phyloP scores from a whole-genome alignment of 2,888 invertebrate genomes.

The Hoplodrina ambigua region DNA sequence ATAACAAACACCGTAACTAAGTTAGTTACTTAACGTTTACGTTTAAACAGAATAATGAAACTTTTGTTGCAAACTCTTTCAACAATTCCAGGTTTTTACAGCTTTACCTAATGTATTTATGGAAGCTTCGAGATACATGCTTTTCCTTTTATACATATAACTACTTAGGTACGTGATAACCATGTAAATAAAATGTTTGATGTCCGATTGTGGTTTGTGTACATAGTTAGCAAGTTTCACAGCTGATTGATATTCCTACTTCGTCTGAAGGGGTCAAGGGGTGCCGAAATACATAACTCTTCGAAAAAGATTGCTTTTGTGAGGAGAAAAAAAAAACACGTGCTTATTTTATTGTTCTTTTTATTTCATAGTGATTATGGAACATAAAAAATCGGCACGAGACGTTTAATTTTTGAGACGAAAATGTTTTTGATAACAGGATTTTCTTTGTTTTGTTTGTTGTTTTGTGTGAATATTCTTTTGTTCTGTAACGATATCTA shows the following conservation, averaged over 20 bases:
- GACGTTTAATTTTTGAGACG: neutral
- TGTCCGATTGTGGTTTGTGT: constrained; percentile 30
- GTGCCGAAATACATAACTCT: constrained; percentile 58
- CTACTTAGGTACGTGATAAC: neutral
- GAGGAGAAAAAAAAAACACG: constrained; percentile 45
- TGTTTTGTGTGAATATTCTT: neutral
- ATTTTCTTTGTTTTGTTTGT: too few relatives aligned
- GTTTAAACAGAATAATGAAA: constrained; percentile 27
- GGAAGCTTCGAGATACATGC: neutral
- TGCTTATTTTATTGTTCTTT: constrained; percentile 52
- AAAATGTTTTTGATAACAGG: neutral
- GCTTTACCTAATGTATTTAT: constrained; percentile 5
- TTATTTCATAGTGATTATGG: constrained; percentile 36
- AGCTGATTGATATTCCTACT: constrained; percentile 55
- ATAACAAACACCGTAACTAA: neutral
- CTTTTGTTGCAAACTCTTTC: constrained; percentile 22
- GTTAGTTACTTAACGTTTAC: constrained; percentile 22
- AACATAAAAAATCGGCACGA: constrained; percentile 8
- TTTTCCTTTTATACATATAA: neutral
- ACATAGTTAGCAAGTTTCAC: constrained; percentile 43
- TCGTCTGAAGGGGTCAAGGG: constrained; percentile 53
- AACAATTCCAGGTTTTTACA: constrained; percentile 12
- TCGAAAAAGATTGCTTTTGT: constrained; percentile 46
- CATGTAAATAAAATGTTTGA: constrained; percentile 33
- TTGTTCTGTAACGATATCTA: neutral